Conservation (phyloP, 2,113 vertebrate species). For the Calyptomena viridis region DNA sequence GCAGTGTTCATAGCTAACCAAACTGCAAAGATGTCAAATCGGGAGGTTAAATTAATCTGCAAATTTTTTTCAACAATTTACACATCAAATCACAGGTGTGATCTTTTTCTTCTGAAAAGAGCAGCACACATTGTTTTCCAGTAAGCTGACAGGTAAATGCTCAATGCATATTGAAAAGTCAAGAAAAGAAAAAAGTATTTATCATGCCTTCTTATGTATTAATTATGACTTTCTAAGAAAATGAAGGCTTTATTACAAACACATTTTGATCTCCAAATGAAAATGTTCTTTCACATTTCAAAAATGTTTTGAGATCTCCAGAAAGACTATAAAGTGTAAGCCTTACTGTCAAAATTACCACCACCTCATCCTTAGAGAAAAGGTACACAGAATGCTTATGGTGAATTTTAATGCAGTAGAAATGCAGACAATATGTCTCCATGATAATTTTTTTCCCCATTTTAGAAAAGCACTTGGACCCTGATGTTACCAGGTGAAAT, state of each 20-base stretch:
- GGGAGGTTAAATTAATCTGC: not conserved
- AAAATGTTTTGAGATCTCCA: not conserved
- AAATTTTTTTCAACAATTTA: not conserved
- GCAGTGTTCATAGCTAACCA: not conserved
- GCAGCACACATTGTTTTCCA: not conserved
- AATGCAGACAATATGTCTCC: not conserved
- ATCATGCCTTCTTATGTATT: not conserved
- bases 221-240: constrained; percentile 7
- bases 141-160: not conserved
- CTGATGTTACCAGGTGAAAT: constrained; percentile 29
- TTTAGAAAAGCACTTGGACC: not conserved
- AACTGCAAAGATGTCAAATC: not conserved
- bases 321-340: not conserved
- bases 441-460: not conserved
- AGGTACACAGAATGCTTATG: not conserved
- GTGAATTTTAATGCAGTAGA: not conserved
- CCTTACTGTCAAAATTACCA: not conserved
- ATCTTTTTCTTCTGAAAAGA: not conserved
- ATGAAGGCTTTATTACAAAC: not conserved
- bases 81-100: not conserved
- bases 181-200: not conserved
- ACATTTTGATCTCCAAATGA: not conserved
- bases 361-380: not conserved
- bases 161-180: not conserved
- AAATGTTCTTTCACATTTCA: not conserved